phyloP scores from a whole-genome alignment of 2,888 invertebrate genomes.

The Pycnomerus fuliginosus region DNA sequence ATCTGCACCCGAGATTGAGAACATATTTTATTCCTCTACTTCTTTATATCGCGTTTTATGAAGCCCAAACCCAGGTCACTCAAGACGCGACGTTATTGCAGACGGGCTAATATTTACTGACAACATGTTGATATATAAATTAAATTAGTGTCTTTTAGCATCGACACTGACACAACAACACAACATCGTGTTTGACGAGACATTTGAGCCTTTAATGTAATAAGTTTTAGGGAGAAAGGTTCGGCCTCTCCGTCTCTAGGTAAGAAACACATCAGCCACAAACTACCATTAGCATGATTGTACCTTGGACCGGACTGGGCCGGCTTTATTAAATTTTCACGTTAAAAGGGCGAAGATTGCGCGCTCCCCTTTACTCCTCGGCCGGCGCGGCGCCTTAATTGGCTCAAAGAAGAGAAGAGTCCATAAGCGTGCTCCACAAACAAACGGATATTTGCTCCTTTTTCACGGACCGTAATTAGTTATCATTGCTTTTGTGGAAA shows the following conservation, averaged over 20 bases:
- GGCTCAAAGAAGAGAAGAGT: slow-evolving; percentile 10
- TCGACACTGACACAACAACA: slow-evolving; percentile 16
- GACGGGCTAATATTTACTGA: slow-evolving; percentile 22
- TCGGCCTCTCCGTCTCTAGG: slow-evolving; percentile 13
- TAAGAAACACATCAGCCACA: slow-evolving; percentile 19
- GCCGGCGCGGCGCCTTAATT: slow-evolving; percentile 8
- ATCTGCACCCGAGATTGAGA: no score
- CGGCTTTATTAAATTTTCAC: slow-evolving; percentile 20
- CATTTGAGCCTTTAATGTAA: slow-evolving; percentile 30
- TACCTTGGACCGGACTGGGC: slow-evolving; percentile 13
- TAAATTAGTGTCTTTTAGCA: slow-evolving; percentile 25
- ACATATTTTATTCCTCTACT: no score
- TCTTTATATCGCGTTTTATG: no score
- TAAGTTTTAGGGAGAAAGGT: slow-evolving; percentile 24
- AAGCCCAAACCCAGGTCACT: no score
- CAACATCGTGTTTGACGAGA: slow-evolving; percentile 28
- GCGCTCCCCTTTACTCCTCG: slow-evolving; percentile 13
- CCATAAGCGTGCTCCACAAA: slow-evolving; percentile 9
- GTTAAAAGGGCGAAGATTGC: slow-evolving; percentile 19
- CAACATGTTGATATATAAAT: slow-evolving; percentile 28
- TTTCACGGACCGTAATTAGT: slow-evolving; percentile 11
- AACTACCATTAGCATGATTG: slow-evolving; percentile 24
- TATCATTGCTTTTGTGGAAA: no score
- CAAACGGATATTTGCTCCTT: slow-evolving; percentile 15
- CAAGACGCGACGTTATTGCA: slow-evolving; percentile 6